Percentiles rank a stretch among this genome's conserved stretches.
phyloP scores from a whole-genome alignment of 30 jellyfish, hydroid and myxozoan genomes.

The Aurelia coerulea region DNA sequence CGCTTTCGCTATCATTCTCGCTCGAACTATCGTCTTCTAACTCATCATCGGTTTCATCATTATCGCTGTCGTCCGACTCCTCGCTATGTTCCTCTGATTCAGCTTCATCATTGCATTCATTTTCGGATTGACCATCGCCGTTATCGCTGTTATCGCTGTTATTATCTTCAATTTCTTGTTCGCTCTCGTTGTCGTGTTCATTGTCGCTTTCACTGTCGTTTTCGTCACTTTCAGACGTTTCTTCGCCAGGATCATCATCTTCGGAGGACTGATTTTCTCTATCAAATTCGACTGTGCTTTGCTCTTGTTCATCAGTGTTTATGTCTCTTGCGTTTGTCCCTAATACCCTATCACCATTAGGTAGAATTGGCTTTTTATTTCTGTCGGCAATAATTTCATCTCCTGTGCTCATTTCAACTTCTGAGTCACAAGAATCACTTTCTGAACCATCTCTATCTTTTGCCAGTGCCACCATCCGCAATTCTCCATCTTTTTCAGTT shows the following conservation, averaged over 20 bases:
- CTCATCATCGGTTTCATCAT: conserved; percentile 16
- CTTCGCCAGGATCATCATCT: neutral
- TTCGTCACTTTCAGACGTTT: neutral
- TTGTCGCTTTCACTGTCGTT: neutral
- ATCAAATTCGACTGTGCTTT: neutral
- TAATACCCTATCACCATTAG: no score
- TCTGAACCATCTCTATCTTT: no score
- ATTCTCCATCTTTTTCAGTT: neutral
- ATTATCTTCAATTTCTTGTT: conserved; percentile 8
- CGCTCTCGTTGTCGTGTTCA: conserved; percentile 1
- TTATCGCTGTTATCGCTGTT: conserved; percentile 30
- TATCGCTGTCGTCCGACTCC: neutral
- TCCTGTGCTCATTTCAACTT: no score
- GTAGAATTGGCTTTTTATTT: neutral
- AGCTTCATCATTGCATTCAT: conserved; percentile 17
- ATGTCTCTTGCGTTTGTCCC: neutral
- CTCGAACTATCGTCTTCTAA: conserved; percentile 3
- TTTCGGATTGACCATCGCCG: conserved; percentile 3
- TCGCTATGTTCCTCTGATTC: conserved; percentile 1
- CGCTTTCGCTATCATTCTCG: neutral
- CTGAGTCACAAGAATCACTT: no score
- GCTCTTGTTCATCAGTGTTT: neutral
- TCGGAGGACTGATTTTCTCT: neutral
- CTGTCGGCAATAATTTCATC: neutral
- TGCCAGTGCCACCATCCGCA: no score